Evolutionary conservation across 2,888 invertebrate species (phyloP).

Genomic region (Brachynemurus nebulosus): DNA sequence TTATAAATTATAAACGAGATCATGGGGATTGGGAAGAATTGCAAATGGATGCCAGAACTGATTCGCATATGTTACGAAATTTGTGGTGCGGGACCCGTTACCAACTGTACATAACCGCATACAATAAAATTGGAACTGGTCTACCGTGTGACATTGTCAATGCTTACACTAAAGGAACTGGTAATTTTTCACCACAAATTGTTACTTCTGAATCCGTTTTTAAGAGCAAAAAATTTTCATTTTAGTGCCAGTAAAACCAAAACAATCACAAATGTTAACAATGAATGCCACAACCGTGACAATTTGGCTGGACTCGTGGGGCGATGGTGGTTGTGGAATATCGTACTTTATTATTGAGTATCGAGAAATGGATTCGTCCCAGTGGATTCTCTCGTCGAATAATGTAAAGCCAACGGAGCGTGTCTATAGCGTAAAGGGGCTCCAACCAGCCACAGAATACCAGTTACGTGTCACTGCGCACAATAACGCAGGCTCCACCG

Average conservation of each 20-base stretch:
- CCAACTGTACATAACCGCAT: conserved; percentile 79
- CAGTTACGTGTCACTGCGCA: conserved; percentile 63
- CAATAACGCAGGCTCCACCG: conserved; percentile 76
- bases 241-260: conserved; percentile 61
- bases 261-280: conserved; percentile 67
- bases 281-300: conserved; percentile 77
- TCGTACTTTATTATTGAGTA: conserved; percentile 76
- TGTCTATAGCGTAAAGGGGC: conserved; percentile 63
- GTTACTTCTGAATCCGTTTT: not conserved
- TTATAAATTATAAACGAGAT: conserved; percentile 79
- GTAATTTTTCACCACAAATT: conserved; percentile 29
- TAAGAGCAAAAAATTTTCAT: conserved; percentile 13
- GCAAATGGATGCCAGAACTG: conserved; percentile 68
- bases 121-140: conserved; percentile 79
- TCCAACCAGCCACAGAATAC: conserved; percentile 62
- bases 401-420: conserved; percentile 70
- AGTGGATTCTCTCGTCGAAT: conserved; percentile 69
- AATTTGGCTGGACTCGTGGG: conserved; percentile 77
- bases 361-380: conserved; percentile 44
- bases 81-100: conserved; percentile 81
- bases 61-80: conserved; percentile 64
- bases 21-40: conserved; percentile 87
- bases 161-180: conserved; percentile 68
- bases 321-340: conserved; percentile 79
- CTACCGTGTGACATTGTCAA: conserved; percentile 79